Evolutionary conservation across 2,113 vertebrate genomes (phyloP), one percentile per base, ranked within the genome.

Genomic region (Cebidichthys violaceus): DNA sequence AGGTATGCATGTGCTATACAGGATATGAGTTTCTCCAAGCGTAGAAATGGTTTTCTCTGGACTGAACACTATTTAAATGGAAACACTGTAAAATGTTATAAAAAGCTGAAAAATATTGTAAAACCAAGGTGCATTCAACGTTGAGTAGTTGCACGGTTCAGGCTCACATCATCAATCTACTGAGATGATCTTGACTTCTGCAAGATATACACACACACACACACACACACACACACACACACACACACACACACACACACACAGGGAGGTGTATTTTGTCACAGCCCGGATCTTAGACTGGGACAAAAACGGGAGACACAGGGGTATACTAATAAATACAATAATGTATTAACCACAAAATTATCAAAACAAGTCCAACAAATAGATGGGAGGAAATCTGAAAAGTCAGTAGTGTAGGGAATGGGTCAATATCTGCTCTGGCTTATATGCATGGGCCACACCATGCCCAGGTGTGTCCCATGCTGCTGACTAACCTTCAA

Each of bases 51-150:
- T 90, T 90, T 92, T 90, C 89, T 85, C 79, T 86, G 75, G 67
- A 86, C 66, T 85, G 86, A 88, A 77, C 80, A 84, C 74, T 68
- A 85, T 88, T 89, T 85, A 91, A 92, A 90, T 91, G 75, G 75
- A 86, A 89, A 83, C 88, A 77, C 59, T 75, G 86, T 81, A 88
- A 86, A 92, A 85, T 52, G 66, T 74, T 74, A 73, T 82, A 79
- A 87, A 90, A 86, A 78, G 69, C 55, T 72, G 60, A 65, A 82
- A 86, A 88, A 74, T 64, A 77, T 70, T 82, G 73, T 88, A 81
- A 91, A 90, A 87, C 55, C 68, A 74, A 55, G 61, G 77, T 52
- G 68, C 79, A 27, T 87, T 90, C 77, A 88, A 45, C 18, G 10
- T 80, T 17, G 15, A 45, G 60, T 74, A 39, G 79, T 75, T 64